These are phyloP conservation scores for Tetramorium alpestre DNA, from an alignment of 1,140 invertebrate species.

Conservation along the genomic window DNA sequence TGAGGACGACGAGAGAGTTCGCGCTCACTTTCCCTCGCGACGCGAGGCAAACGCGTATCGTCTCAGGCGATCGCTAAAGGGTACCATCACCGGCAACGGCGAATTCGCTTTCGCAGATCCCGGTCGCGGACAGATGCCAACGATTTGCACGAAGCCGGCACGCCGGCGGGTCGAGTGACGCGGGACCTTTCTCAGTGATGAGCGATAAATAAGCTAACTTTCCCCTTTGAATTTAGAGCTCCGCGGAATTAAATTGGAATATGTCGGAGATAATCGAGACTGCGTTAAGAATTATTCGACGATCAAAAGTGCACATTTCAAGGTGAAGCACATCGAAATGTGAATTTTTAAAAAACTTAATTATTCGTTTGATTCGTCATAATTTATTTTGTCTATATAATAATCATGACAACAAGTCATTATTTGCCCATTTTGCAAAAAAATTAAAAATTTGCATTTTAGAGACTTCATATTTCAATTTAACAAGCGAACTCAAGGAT, in stretches of 20 bases:
- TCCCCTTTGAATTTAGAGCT: background rate
- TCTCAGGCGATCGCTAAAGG: slow-evolving; percentile 27
- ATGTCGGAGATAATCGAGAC: background rate
- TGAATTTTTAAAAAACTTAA: no score
- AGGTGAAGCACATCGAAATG: no score
- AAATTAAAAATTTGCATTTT: no score
- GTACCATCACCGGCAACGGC: slow-evolving; percentile 31
- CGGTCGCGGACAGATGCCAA: slow-evolving; percentile 17
- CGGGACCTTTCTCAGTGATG: background rate
- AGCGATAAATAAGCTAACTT: slow-evolving; percentile 22
- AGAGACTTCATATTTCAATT: background rate
- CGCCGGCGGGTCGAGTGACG: slow-evolving; percentile 5
- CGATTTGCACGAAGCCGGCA: slow-evolving; percentile 2
- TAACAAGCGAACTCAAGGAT: background rate
- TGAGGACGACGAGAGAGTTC: slow-evolving; percentile 67
- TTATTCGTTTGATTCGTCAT: no score
- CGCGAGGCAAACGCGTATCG: slow-evolving; percentile 68
- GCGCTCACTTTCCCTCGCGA: slow-evolving; percentile 76
- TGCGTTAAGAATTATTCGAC: background rate
- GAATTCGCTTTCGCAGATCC: slow-evolving; percentile 55
- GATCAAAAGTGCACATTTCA: background rate
- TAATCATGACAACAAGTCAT: no score
- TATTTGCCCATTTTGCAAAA: no score
- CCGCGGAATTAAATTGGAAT: background rate
- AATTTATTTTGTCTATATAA: no score